A percentile compares a stretch with the other conserved stretches of the same genome.
These are phyloP conservation scores for Autographa pulchrina DNA, from an alignment of 2,888 invertebrate genomes.

Conservation along the genomic window DNA sequence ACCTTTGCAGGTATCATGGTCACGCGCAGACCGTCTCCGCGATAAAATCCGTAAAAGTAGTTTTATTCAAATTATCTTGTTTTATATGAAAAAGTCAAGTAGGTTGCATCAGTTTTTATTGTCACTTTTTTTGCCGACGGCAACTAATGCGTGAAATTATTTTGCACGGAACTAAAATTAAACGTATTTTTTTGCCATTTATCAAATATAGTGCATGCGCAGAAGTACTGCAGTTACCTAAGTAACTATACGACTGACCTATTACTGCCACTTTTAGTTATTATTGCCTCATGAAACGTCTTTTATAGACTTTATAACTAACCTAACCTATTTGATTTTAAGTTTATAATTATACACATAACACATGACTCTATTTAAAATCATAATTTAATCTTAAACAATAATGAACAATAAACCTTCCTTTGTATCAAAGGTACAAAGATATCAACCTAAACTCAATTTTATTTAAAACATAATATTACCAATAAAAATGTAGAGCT, in stretches of 20 bases:
- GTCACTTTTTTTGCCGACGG: conserved; percentile 52
- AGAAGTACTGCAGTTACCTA: background rate
- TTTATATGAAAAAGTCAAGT: conserved; percentile 16
- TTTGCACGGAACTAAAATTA: conserved; percentile 8
- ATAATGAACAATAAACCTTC: too few species aligned
- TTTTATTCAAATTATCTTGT: too few species aligned
- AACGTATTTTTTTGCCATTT: background rate
- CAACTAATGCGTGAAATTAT: conserved; percentile 32
- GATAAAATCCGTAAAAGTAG: too few species aligned
- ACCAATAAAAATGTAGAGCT: too few species aligned
- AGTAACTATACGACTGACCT: background rate
- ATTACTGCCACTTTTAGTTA: background rate
- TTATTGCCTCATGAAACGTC: background rate
- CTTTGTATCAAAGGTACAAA: too few species aligned
- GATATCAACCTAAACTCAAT: too few species aligned
- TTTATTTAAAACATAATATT: too few species aligned
- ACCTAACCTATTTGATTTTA: background rate
- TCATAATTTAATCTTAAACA: too few species aligned
- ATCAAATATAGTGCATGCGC: background rate
- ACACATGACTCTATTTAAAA: too few species aligned
- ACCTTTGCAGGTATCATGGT: too few species aligned
- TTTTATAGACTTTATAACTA: background rate
- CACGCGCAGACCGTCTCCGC: too few species aligned
- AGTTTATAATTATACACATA: too few species aligned
- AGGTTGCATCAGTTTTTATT: background rate